Percentiles rank a stretch among this genome's conserved stretches.
These are phyloP conservation scores for Picathartes gymnocephalus DNA, from an alignment of 2,113 vertebrate species.

Conservation along the genomic window DNA sequence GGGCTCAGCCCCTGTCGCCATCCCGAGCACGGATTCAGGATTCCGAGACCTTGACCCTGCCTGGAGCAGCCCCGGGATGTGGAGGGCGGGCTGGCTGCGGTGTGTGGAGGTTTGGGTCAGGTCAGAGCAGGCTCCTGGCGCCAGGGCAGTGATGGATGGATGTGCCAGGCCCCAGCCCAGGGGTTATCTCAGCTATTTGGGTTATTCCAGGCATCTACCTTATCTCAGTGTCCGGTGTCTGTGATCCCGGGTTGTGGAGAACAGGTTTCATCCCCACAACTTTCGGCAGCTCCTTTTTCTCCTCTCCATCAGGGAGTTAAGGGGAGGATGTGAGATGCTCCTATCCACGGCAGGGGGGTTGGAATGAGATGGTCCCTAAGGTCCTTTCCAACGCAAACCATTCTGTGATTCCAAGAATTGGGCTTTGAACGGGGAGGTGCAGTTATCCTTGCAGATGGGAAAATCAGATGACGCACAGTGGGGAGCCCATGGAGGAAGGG, in stretches of 20 bases:
- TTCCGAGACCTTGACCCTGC: not conserved
- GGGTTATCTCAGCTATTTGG: slow-evolving; percentile 37
- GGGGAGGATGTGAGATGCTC: not conserved
- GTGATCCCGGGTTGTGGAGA: not conserved
- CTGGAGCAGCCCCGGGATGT: not conserved
- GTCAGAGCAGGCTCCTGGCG: not conserved
- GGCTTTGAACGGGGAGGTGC: not conserved
- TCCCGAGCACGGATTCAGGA: accelerated
- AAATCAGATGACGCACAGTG: not conserved
- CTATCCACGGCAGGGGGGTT: accelerated
- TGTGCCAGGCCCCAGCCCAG: not conserved
- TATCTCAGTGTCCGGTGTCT: not conserved
- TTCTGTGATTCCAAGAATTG: not conserved
- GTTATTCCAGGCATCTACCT: not conserved
- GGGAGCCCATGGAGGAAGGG: not conserved
- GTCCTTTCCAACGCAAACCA: not conserved
- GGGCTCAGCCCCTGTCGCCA: not conserved
- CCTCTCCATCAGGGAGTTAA: not conserved
- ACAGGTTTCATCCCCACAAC: not conserved
- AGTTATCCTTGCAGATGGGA: not conserved
- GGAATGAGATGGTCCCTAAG: not conserved
- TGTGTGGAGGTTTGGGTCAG: not conserved
- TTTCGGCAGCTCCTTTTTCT: not conserved
- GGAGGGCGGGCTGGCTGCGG: not conserved
- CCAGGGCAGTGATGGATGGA: not conserved